Conservation (phyloP, 2,113 vertebrate species). For the Sebastes fasciatus region DNA sequence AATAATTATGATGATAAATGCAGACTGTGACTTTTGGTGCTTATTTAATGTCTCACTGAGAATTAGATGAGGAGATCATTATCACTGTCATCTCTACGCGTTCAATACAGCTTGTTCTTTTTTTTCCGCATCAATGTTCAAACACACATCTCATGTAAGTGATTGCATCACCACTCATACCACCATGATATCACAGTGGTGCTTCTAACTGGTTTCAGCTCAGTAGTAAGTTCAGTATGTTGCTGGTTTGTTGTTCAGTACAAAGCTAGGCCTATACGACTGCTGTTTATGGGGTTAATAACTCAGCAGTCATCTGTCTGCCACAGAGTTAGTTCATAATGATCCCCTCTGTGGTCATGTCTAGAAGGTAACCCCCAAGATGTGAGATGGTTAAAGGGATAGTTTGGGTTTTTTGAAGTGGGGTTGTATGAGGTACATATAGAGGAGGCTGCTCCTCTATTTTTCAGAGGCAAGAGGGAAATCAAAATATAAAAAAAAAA, state of each 20-base stretch:
- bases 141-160: neutral
- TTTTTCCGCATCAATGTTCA: neutral
- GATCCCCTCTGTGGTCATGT: neutral
- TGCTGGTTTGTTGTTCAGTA: neutral
- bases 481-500: too few species aligned
- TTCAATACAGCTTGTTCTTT: neutral
- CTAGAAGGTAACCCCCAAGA: too few species aligned
- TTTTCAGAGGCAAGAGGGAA: too few species aligned
- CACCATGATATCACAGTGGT: neutral
- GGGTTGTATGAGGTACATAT: too few species aligned
- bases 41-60: constrained; percentile 26
- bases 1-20: neutral
- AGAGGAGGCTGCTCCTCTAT: too few species aligned
- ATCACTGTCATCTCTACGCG: neutral
- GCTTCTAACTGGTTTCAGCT: neutral
- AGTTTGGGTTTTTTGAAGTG: too few species aligned
- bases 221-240: neutral
- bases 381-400: too few species aligned
- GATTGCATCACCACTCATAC: neutral
- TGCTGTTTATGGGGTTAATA: neutral
- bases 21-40: neutral
- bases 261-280: neutral
- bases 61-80: constrained; percentile 9
- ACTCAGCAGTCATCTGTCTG: neutral
- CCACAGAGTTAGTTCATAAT: neutral